These are phyloP conservation scores for Drosophila koepferae DNA, from an alignment of 2,888 invertebrate genomes.

Conservation along the genomic window DNA sequence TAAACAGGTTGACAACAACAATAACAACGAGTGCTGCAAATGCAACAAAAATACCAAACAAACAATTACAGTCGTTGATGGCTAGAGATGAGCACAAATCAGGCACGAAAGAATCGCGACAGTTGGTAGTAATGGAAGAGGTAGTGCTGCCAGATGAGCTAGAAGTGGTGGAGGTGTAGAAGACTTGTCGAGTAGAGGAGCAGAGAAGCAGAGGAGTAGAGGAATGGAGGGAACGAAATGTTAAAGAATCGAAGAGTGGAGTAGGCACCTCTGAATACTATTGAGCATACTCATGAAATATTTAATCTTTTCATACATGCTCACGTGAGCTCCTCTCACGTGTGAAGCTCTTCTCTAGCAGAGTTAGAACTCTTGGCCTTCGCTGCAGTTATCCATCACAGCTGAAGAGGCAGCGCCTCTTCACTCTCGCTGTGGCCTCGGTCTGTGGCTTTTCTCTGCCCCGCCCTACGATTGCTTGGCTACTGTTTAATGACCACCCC, in stretches of 20 bases:
- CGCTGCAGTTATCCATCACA: constrained; percentile 41
- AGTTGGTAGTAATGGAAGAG: background rate
- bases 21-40: constrained; percentile 23
- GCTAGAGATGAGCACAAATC: constrained; percentile 22
- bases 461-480: constrained; percentile 35
- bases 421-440: constrained; percentile 34
- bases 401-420: constrained; percentile 21
- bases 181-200: background rate
- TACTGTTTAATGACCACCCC: constrained; percentile 70
- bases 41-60: constrained; percentile 22
- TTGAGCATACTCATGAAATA: no score
- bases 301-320: no score
- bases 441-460: constrained; percentile 10
- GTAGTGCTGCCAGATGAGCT: background rate
- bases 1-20: constrained; percentile 64
- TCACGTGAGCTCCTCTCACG: constrained; percentile 4
- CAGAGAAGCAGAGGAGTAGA: background rate
- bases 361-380: background rate
- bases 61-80: constrained; percentile 47
- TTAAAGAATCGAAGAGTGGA: no score
- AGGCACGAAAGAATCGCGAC: background rate
- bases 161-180: background rate
- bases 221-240: background rate
- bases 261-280: no score
- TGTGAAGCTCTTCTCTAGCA: constrained; percentile 6